Percentiles rank a stretch among this genome's conserved stretches.
Evolutionary conservation across 2,888 invertebrate genomes (phyloP).

Genomic region (Helobdella robusta): DNA sequence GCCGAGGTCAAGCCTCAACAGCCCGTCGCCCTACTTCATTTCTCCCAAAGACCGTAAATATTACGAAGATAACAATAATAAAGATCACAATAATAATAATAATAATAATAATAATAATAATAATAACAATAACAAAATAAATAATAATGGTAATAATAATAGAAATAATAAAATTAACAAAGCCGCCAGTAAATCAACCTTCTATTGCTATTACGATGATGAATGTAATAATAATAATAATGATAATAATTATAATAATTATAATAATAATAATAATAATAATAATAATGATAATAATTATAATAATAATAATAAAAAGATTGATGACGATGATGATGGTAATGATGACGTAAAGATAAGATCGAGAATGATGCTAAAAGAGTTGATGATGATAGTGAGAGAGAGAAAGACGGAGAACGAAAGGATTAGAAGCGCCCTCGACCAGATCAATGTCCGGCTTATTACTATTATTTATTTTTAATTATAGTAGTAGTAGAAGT

Average conservation of each 20-base stretch:
- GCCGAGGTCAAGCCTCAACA: background rate
- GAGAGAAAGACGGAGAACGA: too few species aligned
- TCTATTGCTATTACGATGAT: background rate
- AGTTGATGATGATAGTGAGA: too few species aligned
- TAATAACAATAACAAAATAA: background rate
- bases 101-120: conserved; percentile 8
- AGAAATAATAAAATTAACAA: background rate
- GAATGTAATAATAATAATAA: conserved; percentile 17
- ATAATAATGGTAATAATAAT: background rate
- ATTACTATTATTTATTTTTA: too few species aligned
- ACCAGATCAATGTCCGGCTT: too few species aligned
- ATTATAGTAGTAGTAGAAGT: too few species aligned
- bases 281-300: background rate
- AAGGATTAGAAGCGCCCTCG: too few species aligned
- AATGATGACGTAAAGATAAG: background rate
- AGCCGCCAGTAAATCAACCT: background rate
- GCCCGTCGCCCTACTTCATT: background rate
- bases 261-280: background rate
- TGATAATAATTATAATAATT: background rate
- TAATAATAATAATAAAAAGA: background rate
- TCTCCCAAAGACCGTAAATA: background rate
- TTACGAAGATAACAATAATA: background rate
- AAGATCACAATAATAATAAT: conserved; percentile 6
- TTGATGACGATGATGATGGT: background rate
- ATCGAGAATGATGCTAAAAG: background rate